Evolutionary conservation across 2,113 vertebrate species (phyloP).

Genomic region (Hippolais icterina): DNA sequence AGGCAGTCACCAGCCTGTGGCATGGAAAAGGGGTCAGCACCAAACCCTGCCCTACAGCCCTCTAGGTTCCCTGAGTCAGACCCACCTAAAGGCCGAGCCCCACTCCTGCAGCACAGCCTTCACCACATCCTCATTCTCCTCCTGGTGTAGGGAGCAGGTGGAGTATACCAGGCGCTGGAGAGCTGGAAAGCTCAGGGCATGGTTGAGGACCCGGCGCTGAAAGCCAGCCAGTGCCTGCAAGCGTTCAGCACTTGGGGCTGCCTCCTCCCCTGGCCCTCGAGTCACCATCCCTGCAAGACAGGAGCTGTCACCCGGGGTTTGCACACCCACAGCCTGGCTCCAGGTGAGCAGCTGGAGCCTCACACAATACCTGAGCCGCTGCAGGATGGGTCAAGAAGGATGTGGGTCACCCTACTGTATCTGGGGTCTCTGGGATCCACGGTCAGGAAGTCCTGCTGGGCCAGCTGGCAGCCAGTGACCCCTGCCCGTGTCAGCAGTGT

Average conservation of each 20-base stretch:
- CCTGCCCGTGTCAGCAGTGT: constrained; percentile 89
- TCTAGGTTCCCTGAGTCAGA: rapidly evolving
- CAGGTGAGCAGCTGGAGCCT: too few species aligned
- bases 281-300: constrained; percentile 80
- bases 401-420: constrained; percentile 81
- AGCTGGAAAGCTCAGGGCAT: constrained; percentile 83
- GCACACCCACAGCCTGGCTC: rapidly evolving
- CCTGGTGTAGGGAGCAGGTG: constrained; percentile 88
- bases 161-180: constrained; percentile 88
- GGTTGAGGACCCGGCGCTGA: constrained; percentile 83
- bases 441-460: constrained; percentile 88
- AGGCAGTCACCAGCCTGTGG: constrained; percentile 77
- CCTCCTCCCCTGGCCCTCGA: constrained; percentile 37
- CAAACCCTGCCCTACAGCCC: rapidly evolving
- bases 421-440: constrained; percentile 77
- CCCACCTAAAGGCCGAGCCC: constrained; percentile 78
- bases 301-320: rapidly evolving
- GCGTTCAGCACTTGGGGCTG: constrained; percentile 37
- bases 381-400: constrained; percentile 94
- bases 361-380: constrained; percentile 87
- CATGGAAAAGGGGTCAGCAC: not conserved
- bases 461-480: constrained; percentile 84
- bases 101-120: constrained; percentile 74
- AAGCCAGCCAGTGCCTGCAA: constrained; percentile 84
- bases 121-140: constrained; percentile 94